Base-by-base conservation (phyloP, 2,797 vertebrate species). In the Varecia variegata region DNA sequence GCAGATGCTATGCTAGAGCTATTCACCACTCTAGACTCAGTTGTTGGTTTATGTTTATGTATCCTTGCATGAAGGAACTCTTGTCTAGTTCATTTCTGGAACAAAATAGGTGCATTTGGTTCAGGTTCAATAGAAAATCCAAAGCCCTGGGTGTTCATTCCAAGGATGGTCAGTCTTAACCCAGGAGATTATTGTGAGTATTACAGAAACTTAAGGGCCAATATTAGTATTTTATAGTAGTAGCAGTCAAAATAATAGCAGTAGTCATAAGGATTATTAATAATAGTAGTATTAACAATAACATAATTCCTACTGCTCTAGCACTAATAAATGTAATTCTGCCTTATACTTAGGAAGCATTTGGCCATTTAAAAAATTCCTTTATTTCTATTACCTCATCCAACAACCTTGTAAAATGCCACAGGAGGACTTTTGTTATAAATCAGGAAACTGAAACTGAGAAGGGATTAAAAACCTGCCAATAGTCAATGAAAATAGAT, bases 231-330 rank as follows among this genome's bases (percentile, higher is more conserved):
- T 88, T 88, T 74, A 35, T 23, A 23, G 50, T 13, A 73, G 85
- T 43, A 52, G 77, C 56, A 25, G 62, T 80, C 35, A 70, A 85
- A 60, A 74, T 84, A 38, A 60, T 13, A 68, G 70, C 52, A 54
- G 45, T 32, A 4, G 27, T 94, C 71, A 50, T 93, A 60, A 93
- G 20, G 58, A 88, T 97, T 94, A 96, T 74, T 86, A 79, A 97
- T 87, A 38, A 10, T 25, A 14, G 60, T 17, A 38, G 60, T 82
- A 92, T 88, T 95, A 97, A 83, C 87, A 93, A 50, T 38, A 74
- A 45, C 67, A 12, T 80, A 70, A 90, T 88, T 86, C 82, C 68
- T 56, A 25, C 74, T 56, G 50, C 88, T 56, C 70, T 50, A 30
- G 62, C 65, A 30, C 68, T 80, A 91, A 60, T 92, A 92, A 47